Evolutionary conservation across 2,888 invertebrate genomes (phyloP).

Genomic region (Ptychoptera contaminata): DNA sequence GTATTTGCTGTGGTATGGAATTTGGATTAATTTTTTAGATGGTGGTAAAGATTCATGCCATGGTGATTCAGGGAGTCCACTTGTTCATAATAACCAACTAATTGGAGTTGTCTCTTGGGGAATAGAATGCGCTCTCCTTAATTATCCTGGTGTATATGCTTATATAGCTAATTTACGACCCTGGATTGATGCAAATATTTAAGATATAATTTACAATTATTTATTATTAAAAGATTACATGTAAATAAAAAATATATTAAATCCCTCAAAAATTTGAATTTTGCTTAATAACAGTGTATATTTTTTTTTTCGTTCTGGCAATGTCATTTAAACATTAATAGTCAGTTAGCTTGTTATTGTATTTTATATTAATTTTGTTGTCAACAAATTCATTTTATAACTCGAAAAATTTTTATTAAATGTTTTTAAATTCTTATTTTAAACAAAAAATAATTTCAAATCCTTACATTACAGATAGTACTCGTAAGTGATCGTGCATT

Average conservation of each 20-base stretch:
- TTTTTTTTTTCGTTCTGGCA: no score
- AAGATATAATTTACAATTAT: background rate
- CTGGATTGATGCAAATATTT: conserved; percentile 14
- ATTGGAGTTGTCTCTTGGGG: conserved; percentile 23
- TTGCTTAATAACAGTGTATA: no score
- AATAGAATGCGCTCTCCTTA: conserved; percentile 17
- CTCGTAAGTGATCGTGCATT: conserved; percentile 29
- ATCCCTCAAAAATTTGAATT: no score
- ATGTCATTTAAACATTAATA: no score
- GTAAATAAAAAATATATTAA: no score
- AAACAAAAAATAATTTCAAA: no score
- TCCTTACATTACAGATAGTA: conserved; percentile 30
- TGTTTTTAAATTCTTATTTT: no score
- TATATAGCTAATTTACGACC: conserved; percentile 15
- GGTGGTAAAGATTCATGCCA: conserved; percentile 31
- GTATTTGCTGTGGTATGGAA: conserved; percentile 72
- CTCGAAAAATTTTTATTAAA: no score
- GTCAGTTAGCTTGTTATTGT: no score
- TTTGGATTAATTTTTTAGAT: conserved; percentile 12
- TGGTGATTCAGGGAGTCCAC: conserved; percentile 22
- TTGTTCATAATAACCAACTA: conserved; percentile 14
- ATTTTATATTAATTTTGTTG: no score
- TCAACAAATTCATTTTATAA: no score
- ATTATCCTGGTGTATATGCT: conserved; percentile 20
- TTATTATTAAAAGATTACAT: no score